A percentile compares a stretch with the other conserved stretches of the same genome.
phyloP scores from a whole-genome alignment of 2,888 invertebrate species.

The Thysanoteuthis rhombus region DNA sequence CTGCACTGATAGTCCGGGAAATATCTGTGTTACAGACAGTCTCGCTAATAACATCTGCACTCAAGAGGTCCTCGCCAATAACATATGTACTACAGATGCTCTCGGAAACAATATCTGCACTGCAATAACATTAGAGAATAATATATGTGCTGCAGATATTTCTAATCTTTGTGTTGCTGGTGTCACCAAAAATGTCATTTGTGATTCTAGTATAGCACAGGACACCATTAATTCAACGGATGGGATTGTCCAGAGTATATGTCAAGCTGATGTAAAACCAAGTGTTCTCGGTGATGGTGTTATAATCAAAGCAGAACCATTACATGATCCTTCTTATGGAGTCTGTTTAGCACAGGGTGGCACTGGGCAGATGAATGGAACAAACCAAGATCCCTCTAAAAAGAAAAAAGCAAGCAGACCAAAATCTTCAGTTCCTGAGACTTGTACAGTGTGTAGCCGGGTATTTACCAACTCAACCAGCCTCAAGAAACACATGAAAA shows the following conservation, averaged over 20 bases:
- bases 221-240: neutral
- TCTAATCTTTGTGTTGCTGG: slow-evolving; percentile 24
- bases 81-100: slow-evolving; percentile 27
- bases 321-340: neutral
- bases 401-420: slow-evolving; percentile 27
- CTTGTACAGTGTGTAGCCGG: slow-evolving; percentile 23
- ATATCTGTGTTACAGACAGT: slow-evolving; percentile 28
- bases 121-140: slow-evolving; percentile 22
- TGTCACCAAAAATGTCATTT: slow-evolving; percentile 15
- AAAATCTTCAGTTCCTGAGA: slow-evolving; percentile 26
- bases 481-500: slow-evolving; percentile 29
- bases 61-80: slow-evolving; percentile 28
- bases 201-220: neutral
- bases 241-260: neutral
- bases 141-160: slow-evolving; percentile 23
- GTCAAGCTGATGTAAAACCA: neutral
- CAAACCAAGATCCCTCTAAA: slow-evolving; percentile 1
- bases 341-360: slow-evolving; percentile 14
- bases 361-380: neutral
- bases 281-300: neutral
- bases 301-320: slow-evolving; percentile 19
- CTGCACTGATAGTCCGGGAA: slow-evolving; percentile 24
- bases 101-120: slow-evolving; percentile 26
- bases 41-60: slow-evolving; percentile 22
- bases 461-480: slow-evolving; percentile 25